Percentiles rank a stretch among this genome's conserved stretches.
Conservation (phyloP, 2,113 vertebrate species). For the Smithornis capensis region DNA sequence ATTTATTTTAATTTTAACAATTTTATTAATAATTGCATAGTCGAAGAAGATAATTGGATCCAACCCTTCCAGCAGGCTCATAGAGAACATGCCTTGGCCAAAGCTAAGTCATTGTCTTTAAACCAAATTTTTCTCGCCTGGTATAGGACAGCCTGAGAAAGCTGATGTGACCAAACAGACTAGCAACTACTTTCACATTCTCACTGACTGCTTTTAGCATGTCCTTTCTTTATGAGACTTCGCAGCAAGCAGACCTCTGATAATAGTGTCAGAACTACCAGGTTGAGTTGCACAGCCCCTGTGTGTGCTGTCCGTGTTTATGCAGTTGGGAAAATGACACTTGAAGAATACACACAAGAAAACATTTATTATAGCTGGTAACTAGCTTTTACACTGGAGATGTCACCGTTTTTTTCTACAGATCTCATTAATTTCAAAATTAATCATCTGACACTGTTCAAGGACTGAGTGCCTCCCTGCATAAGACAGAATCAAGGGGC, state of each 20-base stretch:
- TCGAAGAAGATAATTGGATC: not conserved
- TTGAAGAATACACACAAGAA: not conserved
- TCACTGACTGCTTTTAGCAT: not conserved
- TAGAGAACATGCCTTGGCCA: accelerated
- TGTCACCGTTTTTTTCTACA: not conserved
- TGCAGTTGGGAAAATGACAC: accelerated
- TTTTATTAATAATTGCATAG: not conserved
- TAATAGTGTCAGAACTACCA: not conserved
- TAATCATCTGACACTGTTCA: not conserved
- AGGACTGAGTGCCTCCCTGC: not conserved
- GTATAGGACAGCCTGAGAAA: not conserved
- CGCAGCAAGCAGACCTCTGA: not conserved
- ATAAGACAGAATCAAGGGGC: not conserved
- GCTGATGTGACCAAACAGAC: not conserved
- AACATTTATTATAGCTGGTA: not conserved
- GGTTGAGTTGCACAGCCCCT: not conserved
- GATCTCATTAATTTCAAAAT: not conserved
- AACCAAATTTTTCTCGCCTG: not conserved
- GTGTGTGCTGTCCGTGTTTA: not conserved
- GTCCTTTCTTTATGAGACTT: not conserved
- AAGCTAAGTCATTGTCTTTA: not conserved
- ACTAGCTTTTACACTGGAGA: not conserved
- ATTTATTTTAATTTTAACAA: too few species aligned
- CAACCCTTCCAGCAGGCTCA: not conserved
- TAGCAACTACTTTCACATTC: not conserved